Conservation (phyloP, 1,140 invertebrate species). For the Zelostemma sp. region DNA sequence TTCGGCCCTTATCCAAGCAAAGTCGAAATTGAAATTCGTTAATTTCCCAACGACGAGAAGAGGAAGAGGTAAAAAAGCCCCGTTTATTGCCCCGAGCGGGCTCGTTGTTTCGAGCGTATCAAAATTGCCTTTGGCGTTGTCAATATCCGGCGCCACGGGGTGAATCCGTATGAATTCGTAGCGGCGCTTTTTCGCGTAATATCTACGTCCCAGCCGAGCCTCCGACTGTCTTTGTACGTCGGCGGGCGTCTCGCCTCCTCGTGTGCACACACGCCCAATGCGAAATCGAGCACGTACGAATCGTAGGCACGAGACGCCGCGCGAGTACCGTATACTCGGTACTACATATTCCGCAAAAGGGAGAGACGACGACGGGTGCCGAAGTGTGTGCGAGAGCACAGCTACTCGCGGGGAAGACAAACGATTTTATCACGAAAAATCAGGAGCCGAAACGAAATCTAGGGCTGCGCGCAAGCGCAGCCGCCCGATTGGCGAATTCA, state of each 20-base stretch:
- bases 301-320: neutral
- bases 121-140: no score
- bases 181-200: neutral
- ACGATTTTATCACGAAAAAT: constrained; percentile 51
- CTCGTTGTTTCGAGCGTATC: no score
- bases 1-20: no score
- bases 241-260: neutral
- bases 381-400: constrained; percentile 1
- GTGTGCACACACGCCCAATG: neutral
- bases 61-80: no score
- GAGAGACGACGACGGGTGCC: constrained; percentile 10
- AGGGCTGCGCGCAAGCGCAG: constrained; percentile 40
- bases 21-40: no score
- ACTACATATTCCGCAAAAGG: constrained; percentile 17
- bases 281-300: no score
- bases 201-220: neutral
- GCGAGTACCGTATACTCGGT: neutral
- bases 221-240: neutral
- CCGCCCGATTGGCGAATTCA: constrained; percentile 10
- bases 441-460: constrained; percentile 47
- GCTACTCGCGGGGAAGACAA: constrained; percentile 41
- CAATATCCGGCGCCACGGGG: no score
- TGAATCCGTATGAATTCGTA: no score
- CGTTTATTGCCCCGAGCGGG: no score
- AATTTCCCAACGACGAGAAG: no score